A percentile compares a stretch with the other conserved stretches of the same genome.
These are phyloP conservation scores for Cylindroiulus punctatus DNA, from an alignment of 2,888 invertebrate species.

Conservation along the genomic window DNA sequence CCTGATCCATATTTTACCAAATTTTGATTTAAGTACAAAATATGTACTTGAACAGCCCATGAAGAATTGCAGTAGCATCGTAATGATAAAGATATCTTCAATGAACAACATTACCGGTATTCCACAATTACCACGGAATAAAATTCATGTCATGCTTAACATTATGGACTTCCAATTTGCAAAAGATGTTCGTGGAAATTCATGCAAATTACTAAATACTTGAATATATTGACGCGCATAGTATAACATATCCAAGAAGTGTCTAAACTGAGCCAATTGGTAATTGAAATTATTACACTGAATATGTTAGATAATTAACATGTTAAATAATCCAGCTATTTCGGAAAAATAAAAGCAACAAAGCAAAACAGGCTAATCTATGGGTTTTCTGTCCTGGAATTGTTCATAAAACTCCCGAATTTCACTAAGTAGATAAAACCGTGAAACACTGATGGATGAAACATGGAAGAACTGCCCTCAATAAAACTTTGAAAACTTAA, in stretches of 20 bases:
- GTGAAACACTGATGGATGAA: background rate
- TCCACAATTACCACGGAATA: background rate
- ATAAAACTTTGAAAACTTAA: background rate
- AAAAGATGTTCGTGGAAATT: background rate
- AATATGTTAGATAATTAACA: background rate
- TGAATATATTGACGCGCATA: background rate
- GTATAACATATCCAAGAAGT: background rate
- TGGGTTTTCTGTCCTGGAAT: background rate
- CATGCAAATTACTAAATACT: background rate
- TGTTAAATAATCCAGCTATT: background rate
- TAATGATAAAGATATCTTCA: background rate
- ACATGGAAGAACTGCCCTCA: conserved; percentile 21
- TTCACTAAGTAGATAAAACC: background rate
- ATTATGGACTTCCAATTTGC: conserved; percentile 1
- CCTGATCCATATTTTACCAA: background rate
- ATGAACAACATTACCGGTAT: background rate
- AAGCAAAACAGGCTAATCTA: background rate
- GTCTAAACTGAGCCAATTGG: background rate
- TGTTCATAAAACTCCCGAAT: background rate
- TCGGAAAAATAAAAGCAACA: background rate
- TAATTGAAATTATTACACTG: background rate
- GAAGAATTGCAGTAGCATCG: background rate
- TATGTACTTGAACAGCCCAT: conserved; percentile 28
- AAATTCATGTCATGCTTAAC: background rate
- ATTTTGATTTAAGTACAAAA: background rate